Percentiles rank a stretch among this genome's conserved stretches.
Conservation (phyloP, 2,888 invertebrate genomes). For the Temnothorax unifasciatus region DNA sequence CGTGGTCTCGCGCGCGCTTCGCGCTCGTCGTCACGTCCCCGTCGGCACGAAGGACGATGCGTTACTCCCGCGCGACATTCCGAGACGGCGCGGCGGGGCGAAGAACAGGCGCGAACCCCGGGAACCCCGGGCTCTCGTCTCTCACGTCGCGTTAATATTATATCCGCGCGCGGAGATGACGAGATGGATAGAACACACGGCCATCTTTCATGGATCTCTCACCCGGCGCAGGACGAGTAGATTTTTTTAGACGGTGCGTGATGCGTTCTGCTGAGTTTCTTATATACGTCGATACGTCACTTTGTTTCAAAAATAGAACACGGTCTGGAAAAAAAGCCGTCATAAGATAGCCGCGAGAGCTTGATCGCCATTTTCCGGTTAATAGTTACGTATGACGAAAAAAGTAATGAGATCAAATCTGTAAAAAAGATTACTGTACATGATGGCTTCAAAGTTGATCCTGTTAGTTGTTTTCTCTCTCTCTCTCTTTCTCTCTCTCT, state of each 20-base stretch:
- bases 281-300: conserved; percentile 64
- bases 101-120: conserved; percentile 14
- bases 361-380: background rate
- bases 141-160: conserved; percentile 40
- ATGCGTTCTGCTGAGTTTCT: conserved; percentile 39
- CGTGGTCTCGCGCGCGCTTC: conserved; percentile 39
- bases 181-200: conserved; percentile 57
- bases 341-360: background rate
- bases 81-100: conserved; percentile 6
- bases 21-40: conserved; percentile 61
- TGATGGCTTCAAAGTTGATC: background rate
- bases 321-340: conserved; percentile 21
- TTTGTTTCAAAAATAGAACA: conserved; percentile 45
- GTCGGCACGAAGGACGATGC: conserved; percentile 61
- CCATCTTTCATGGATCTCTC: conserved; percentile 66
- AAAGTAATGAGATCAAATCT: conserved; percentile 13
- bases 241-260: conserved; percentile 50
- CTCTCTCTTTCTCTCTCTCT: too few relatives aligned
- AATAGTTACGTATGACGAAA: background rate
- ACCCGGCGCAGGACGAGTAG: conserved; percentile 56
- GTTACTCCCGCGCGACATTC: conserved; percentile 55
- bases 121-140: background rate
- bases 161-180: conserved; percentile 58
- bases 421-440: background rate
- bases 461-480: background rate